Percentiles rank a stretch among this genome's conserved stretches.
These are phyloP conservation scores for Paguma larvata DNA, from an alignment of 2,797 vertebrate genomes.

Conservation along the genomic window DNA sequence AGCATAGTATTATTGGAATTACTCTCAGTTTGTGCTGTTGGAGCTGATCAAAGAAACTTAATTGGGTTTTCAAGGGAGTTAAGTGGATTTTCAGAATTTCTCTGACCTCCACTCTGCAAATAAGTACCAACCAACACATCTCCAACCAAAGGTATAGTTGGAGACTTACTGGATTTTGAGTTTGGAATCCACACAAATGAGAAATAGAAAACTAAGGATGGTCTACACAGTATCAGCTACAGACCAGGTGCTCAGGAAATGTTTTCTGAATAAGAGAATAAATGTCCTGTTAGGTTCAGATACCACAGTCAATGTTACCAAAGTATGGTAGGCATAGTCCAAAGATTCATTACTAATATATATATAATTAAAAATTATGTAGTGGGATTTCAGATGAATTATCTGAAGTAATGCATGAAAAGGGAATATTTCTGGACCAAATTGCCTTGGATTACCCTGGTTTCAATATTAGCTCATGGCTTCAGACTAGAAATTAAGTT, in stretches of 20 bases:
- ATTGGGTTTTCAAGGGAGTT: neutral
- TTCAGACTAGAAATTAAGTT: conserved; percentile 36
- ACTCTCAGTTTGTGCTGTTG: neutral
- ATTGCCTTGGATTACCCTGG: neutral
- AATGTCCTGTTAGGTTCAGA: neutral
- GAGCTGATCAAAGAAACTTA: neutral
- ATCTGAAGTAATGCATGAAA: conserved; percentile 39
- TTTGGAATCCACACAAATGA: neutral
- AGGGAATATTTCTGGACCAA: neutral
- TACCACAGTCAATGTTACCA: neutral
- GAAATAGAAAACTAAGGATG: neutral
- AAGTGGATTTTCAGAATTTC: conserved; percentile 18
- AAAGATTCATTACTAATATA: neutral
- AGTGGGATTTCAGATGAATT: neutral
- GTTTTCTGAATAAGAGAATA: neutral
- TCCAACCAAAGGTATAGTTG: neutral
- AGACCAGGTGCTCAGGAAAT: neutral
- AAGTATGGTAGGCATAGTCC: neutral
- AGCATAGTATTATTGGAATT: neutral
- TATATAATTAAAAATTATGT: neutral
- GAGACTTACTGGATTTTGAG: neutral
- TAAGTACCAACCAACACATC: neutral
- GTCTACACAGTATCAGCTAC: neutral
- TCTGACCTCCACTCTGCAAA: neutral
- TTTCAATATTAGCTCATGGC: conserved; percentile 28